A percentile compares a stretch with the other conserved stretches of the same genome.
Evolutionary conservation across 1,140 invertebrate genomes (phyloP).

Genomic region (Chelonus insularis): DNA sequence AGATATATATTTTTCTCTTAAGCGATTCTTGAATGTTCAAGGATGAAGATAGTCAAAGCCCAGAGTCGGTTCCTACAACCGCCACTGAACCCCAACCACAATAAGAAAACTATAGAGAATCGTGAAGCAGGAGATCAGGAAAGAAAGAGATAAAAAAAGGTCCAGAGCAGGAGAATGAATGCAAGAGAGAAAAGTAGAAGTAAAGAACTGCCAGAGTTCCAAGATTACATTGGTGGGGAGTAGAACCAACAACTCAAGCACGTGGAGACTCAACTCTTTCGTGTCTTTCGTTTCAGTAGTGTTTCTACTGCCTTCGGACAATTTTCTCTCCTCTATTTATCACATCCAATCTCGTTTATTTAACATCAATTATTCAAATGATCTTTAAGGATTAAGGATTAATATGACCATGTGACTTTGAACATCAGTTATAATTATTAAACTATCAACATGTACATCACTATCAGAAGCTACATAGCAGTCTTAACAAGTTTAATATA

Average conservation of each 20-base stretch:
- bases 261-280: slow-evolving; percentile 44
- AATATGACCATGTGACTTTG: too few relatives aligned
- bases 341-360: too few relatives aligned
- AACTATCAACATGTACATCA: too few relatives aligned
- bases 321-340: slow-evolving; percentile 30
- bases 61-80: neutral
- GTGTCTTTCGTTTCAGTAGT: slow-evolving; percentile 52
- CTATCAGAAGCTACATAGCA: too few relatives aligned
- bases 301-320: slow-evolving; percentile 47
- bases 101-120: neutral
- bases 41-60: slow-evolving; percentile 24
- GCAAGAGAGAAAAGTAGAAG: slow-evolving; percentile 20
- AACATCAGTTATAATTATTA: too few relatives aligned
- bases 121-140: slow-evolving; percentile 3
- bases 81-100: slow-evolving; percentile 25
- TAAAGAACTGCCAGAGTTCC: slow-evolving; percentile 16
- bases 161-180: slow-evolving; percentile 30
- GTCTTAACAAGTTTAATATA: too few relatives aligned
- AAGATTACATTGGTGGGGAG: slow-evolving; percentile 39
- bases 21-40: slow-evolving; percentile 14
- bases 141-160: slow-evolving; percentile 22
- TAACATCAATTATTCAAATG: too few relatives aligned
- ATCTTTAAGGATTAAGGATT: too few relatives aligned
- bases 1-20: too few relatives aligned
- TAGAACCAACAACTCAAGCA: slow-evolving; percentile 44